Percentiles rank a stretch among this genome's conserved stretches.
phyloP scores from a whole-genome alignment of 1,140 invertebrate species.

The Zaprionus inermis region DNA sequence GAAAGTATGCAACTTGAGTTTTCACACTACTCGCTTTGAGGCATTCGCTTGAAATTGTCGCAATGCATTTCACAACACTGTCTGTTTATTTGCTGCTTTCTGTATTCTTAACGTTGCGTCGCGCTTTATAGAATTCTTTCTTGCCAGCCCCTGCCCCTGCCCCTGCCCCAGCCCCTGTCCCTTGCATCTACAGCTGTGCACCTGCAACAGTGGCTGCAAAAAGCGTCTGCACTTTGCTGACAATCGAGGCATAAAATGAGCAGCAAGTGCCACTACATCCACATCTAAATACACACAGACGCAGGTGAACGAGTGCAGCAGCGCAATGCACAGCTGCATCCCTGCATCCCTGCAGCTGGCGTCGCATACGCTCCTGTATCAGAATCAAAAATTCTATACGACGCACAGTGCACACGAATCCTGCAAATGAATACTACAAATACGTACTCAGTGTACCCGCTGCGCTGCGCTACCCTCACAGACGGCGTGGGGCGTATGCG shows the following conservation, averaged over 20 bases:
- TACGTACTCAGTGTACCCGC: constrained; percentile 19
- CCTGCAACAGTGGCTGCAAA: constrained; percentile 48
- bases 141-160: no score
- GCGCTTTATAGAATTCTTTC: no score
- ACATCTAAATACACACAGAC: constrained; percentile 11
- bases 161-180: background rate
- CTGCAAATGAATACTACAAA: constrained; percentile 49
- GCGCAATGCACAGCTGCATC: constrained; percentile 32
- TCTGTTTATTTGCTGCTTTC: background rate
- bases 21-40: constrained; percentile 3
- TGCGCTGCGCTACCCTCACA: constrained; percentile 5
- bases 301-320: constrained; percentile 7
- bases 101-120: no score
- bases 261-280: constrained; percentile 78
- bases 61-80: constrained; percentile 24
- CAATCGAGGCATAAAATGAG: constrained; percentile 81
- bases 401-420: constrained; percentile 48
- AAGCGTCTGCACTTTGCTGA: constrained; percentile 69
- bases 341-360: constrained; percentile 22
- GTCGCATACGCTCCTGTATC: constrained; percentile 34
- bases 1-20: constrained; percentile 26
- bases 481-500: background rate
- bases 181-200: constrained; percentile 3
- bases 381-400: constrained; percentile 70
- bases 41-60: constrained; percentile 1